Evolutionary conservation across 2,888 invertebrate genomes (phyloP), one percentile per base, ranked within the genome.

Genomic region (Slavum lentiscoides): DNA sequence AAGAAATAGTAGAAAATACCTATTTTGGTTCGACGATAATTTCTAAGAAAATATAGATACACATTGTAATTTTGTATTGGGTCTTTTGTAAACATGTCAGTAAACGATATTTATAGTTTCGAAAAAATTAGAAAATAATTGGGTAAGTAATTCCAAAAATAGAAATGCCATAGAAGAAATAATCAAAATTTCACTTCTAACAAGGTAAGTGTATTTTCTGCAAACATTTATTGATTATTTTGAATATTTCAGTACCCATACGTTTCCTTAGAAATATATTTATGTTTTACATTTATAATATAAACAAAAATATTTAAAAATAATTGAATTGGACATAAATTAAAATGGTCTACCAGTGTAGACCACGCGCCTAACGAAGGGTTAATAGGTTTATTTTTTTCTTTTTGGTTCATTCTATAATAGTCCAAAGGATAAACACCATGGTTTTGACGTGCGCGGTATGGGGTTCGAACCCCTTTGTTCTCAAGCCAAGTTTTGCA

Each of bases 261-360:
- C 17, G 49, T 49, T 23, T 67, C 49, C 21, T 68, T 68, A 68
- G 21, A 68, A 21, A 23, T 19, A 53, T 68, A 49, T 17, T 23
- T 21, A 17, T 68, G 19, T 8, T 53, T 49, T 68, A 49, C 49
- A 68, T 49, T 49, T 6, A 23, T 49, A 49, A 49, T 68, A 49
- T 68, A 49, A 68, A 49, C 67, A 68, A 68, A 68, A 68, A 68
- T 68, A 68, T 23, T 68, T 49, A 49, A 68, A 68, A 49, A 17
- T 68, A 68, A 68, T 68, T 68, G 67, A 68, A 68, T 68, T 68
- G 49, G n/a, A 43, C 43, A 67, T 49, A 67, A 67, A 43, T 43
- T 21, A 21, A 68, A 49, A 49, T 67, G 67, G 67, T 49, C 67
- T 49, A 68, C 49, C 23, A 21, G 21, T 49, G 49, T 68, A 68